Base-by-base conservation (phyloP, 2,888 invertebrate species). In the Xanthia icteritia region DNA sequence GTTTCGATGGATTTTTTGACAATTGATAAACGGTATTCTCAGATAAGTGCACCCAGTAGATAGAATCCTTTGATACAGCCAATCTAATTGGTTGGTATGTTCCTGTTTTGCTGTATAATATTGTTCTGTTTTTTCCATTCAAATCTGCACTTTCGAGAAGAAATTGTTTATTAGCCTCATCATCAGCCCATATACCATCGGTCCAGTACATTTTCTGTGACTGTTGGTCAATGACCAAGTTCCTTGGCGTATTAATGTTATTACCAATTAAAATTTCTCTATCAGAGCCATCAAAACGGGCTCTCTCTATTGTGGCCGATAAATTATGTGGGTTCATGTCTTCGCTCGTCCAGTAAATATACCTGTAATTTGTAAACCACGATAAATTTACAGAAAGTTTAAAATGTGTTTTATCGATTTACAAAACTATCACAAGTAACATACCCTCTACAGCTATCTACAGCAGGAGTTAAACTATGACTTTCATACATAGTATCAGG, bases 401-500 rank as follows among this genome's bases (percentile, higher is more conserved):
- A 51, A 51, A 51, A 54, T n/a, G 9, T 54, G 4, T n/a, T 54
- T 54, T 54, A n/a, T 54, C 23, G 3, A 9, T 54, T 54, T n/a
- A 54, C 11, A 54, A n/a, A 54, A 54, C 54, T 4, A 54, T 54
- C 9, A 23, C n/a, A n/a, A 54, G 11, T 54, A 23, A 54, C 54
- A 11, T 54, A 54, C 54, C 54, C n/a, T n/a, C n/a, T n/a, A 54
- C 23, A 54, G n/a, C n/a, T n/a, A 6, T 54, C n/a, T n/a, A 54
- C n/a, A n/a, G 54, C 54, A 54, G 23, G 11, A 54, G 9, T 48
- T 17, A 48, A 1, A 48, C 0, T 9, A 51, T 5, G 20, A 17
- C 5, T 1, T 5, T 0, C 1, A 6, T 6, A 1, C 6, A 0
- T 20, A 0, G 0, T 5, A 51, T 0, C 2, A 51, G 20, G 6